Base-by-base conservation (phyloP, 2,113 vertebrate species). In the Paradisaea rubra region DNA sequence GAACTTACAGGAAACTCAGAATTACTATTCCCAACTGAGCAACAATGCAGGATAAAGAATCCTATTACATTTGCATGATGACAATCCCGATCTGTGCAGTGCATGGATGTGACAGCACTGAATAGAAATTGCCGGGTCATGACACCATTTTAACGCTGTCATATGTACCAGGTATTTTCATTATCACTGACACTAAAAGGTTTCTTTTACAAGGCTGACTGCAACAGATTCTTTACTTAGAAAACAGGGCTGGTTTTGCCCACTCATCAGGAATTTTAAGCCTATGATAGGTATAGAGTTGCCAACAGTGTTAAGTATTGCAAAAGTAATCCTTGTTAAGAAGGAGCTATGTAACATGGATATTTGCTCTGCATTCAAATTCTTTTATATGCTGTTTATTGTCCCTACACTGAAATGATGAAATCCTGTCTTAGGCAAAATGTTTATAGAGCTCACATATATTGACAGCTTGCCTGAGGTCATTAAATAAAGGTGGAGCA, bases 71-170 rank as follows among this genome's bases (percentile, higher is more conserved):
- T 97, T 94, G 89, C 79, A 87, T 89, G 91, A 94, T 93, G 86
- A 39, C 63, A 88, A 24, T 63, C 33, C 90, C 2, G 11, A 82
- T 88, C 88, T 76, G 47, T 71, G 83, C 89, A n/a, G 45, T 19
- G 52, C 79, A 47, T 59, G 45, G 81, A 94, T 88, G 65, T 95
- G 77, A 96, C 95, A 94, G 73, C 64, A 73, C 69, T 94, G 89
- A 94, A 93, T 71, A 94, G 94, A 96, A 97, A 97, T 95, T 96
- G 89, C 92, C 9, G 18, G 96, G 95, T 96, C 96, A 90, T 45
- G 79, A 88, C 97, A 96, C 89, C 86, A 81, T 94, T 97, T 97
- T 93, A 97, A 81, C 44, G 44, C 96, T 93, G 96, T 91, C 95
- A 73, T 81, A 93, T 80, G 93, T 93, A 96, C 69, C 84, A 65